These are phyloP conservation scores for Notospermus geniculatus DNA, from an alignment of 1,140 invertebrate genomes.

Conservation along the genomic window DNA sequence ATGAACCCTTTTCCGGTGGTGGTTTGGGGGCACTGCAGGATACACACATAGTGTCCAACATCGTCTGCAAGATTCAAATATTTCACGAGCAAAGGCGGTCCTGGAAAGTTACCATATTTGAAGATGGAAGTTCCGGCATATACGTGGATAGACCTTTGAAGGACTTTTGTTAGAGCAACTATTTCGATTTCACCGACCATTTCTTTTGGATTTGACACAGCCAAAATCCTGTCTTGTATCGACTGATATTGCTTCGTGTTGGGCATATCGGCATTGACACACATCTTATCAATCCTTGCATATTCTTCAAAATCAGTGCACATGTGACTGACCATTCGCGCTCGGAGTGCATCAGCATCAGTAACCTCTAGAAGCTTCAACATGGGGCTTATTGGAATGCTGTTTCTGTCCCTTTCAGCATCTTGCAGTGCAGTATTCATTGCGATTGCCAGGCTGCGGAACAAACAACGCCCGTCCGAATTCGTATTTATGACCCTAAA, in stretches of 20 bases:
- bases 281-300: neutral
- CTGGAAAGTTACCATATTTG: too few species aligned
- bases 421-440: neutral
- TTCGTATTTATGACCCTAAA: neutral
- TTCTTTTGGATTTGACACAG: neutral
- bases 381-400: neutral
- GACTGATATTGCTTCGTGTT: neutral
- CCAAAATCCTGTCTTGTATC: neutral
- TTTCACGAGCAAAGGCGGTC: too few species aligned
- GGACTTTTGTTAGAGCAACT: too few species aligned
- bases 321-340: neutral
- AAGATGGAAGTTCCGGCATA: too few species aligned
- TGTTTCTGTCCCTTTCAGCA: constrained; percentile 2
- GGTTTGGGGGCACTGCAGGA: too few species aligned
- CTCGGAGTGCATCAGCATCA: neutral
- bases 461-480: neutral
- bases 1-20: too few species aligned
- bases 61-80: too few species aligned
- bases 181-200: constrained; percentile 9
- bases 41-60: too few species aligned
- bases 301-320: neutral
- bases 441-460: neutral
- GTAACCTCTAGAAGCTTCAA: neutral
- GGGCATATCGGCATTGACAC: constrained; percentile 1
- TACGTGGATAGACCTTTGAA: too few species aligned